Base-by-base conservation (phyloP, 2,797 vertebrate genomes). In the Bradypodion ventrale region DNA sequence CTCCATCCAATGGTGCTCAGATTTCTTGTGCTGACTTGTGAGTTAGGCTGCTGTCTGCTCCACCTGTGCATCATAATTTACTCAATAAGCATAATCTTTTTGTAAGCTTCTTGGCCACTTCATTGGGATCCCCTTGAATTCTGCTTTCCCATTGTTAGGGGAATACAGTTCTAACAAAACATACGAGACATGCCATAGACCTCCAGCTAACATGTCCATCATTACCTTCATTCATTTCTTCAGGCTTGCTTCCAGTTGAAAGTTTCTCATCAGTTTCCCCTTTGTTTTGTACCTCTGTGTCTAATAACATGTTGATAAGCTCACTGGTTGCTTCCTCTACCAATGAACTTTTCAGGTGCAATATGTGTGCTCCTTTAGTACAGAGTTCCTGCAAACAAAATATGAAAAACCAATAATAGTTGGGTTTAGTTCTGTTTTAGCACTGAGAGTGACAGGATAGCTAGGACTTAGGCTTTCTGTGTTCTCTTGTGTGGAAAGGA, bases 311-410 rank as follows among this genome's bases (percentile, higher is more conserved):
- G 90, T 97, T 96, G 92, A 99, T 98, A 85, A 99, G 93, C 80
- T 99, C 98, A 93, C 98, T 97, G 76, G 95, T 95, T 40, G 98
- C 98, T 2, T 98, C 98, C 89, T 99, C 98, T 87, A 99, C 97
- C 42, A 98, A 94, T 7, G 95, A 97, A 88, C 98, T 99, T 96
- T 98, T 98, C 29, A 95, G 96, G 83, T 98, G 93, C 29, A 99
- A 95, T 80, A 83, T 95, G 93, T 82, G 95, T 75, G 97, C 97
- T 89, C 97, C 98, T 89, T 93, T 97, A 62, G 96, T 92, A 93
- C 98, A 99, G 80, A 99, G 95, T 16, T 98, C 97, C 98, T 99
- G 85, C 44, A 66, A 87, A 9, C 70, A 90, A 75, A 65, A 21
- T 16, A 13, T 44, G 27, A 56, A 46, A 29, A 7, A 7, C 19